These are phyloP conservation scores for Drosophila tanythrix DNA, from an alignment of 2,888 invertebrate genomes.

Conservation along the genomic window DNA sequence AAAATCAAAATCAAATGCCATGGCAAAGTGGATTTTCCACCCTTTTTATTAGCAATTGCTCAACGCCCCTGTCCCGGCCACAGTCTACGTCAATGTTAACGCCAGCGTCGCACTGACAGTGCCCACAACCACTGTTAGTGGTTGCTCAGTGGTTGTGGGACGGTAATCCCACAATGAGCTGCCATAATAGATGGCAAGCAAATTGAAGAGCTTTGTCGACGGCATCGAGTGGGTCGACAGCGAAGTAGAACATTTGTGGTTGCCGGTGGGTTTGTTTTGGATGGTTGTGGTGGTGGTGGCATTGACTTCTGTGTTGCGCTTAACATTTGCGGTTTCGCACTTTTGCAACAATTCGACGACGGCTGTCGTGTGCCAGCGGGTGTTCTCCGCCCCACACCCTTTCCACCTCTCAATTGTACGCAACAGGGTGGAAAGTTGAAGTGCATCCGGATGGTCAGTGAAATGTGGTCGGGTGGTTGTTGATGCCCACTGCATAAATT, in stretches of 20 bases:
- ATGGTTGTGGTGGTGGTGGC: conserved; percentile 42
- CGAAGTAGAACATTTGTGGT: conserved; percentile 60
- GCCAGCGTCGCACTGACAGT: conserved; percentile 19
- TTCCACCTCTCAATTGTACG: conserved; percentile 65
- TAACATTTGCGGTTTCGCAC: conserved; percentile 84
- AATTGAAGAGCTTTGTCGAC: conserved; percentile 81
- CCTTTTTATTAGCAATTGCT: conserved; percentile 80
- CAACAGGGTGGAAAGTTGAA: conserved; percentile 84
- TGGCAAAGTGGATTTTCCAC: conserved; percentile 83
- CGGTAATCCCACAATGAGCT: conserved; percentile 83
- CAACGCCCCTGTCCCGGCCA: conserved; percentile 37
- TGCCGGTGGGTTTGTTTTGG: conserved; percentile 47
- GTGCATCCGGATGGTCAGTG: conserved; percentile 80
- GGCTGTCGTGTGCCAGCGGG: conserved; percentile 56
- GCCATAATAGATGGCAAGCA: conserved; percentile 82
- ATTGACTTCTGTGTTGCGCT: conserved; percentile 83
- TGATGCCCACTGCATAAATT: conserved; percentile 72
- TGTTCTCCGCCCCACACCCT: conserved; percentile 11
- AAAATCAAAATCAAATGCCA: conserved; percentile 82
- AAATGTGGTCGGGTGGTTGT: conserved; percentile 44
- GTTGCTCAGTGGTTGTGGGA: conserved; percentile 44
- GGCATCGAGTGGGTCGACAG: conserved; percentile 46
- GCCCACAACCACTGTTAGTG: conserved; percentile 31
- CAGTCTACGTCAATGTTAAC: conserved; percentile 19
- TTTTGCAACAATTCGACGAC: conserved; percentile 78